Base-by-base conservation (phyloP, 2,797 vertebrate genomes). In the Natrix natrix region DNA sequence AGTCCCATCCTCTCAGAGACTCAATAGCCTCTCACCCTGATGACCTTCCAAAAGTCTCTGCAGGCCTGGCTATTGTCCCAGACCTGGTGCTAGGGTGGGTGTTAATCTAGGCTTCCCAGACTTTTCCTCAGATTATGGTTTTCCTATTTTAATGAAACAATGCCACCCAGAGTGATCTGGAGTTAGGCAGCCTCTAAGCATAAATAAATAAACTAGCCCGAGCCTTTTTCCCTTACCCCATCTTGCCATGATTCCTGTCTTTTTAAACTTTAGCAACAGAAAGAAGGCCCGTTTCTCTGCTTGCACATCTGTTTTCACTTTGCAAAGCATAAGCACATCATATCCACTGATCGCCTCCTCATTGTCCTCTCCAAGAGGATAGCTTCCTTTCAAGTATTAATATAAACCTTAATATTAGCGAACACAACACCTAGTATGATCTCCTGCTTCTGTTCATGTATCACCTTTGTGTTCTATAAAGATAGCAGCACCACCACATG, bases 401-500 rank as follows among this genome's bases (percentile, higher is more conserved):
- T 86, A 87, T 88, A 91, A 91, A 83, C 5, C 28, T 22, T 88
- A 43, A 89, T 66, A 55, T 55, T 55, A 91, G 59, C 17, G 61
- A 89, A n/a, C 16, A 55, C 90, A 60, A 32, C 52, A 0, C 0
- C 22, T 78, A 28, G 56, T 28, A 63, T 24, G 13, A 10, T 60
- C 88, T 56, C 48, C 61, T 60, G 43, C 37, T 32, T 60, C 90
- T 88, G 86, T 91, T 93, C 54, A 60, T 89, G 43, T 52, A 48
- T 69, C 87, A 54, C 26, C 59, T 88, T 90, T 66, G 89, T 54
- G 24, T 37, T 54, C 48, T 55, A 37, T 55, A 89, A 89, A 54
- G 87, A 83, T n/a, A 94, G 60, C 74, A 92, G 90, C 32, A 87
- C 69, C 93, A 89, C 60, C 93, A 20, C n/a, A 90, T 92, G 93